These are phyloP conservation scores for Diplogasteroides magnus DNA, from an alignment of 1,140 invertebrate species.

Conservation along the genomic window DNA sequence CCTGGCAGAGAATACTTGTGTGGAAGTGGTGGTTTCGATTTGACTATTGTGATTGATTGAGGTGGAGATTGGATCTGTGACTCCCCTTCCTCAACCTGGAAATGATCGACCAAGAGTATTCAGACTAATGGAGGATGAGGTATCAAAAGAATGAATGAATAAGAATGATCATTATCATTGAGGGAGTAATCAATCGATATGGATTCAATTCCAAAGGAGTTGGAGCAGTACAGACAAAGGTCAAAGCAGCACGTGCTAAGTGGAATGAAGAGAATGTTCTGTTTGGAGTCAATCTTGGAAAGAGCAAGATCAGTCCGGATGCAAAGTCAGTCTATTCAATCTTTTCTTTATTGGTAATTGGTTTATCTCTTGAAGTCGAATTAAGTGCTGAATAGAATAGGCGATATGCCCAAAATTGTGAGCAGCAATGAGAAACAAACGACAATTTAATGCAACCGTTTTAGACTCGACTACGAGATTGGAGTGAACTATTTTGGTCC, in stretches of 20 bases:
- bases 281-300: constrained; percentile 56
- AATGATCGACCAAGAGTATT: constrained; percentile 88
- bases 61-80: constrained; percentile 84
- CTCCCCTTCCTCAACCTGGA: constrained; percentile 81
- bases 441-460: neutral
- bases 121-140: constrained; percentile 65
- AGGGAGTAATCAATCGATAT: constrained; percentile 83
- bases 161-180: no score
- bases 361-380: no score
- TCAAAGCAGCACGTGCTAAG: constrained; percentile 26
- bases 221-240: constrained; percentile 62
- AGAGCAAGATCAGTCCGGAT: constrained; percentile 78
- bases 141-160: constrained; percentile 15
- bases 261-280: constrained; percentile 10
- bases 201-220: constrained; percentile 96
- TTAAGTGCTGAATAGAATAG: no score
- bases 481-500: constrained; percentile 58
- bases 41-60: neutral
- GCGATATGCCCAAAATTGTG: no score
- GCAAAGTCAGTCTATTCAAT: constrained; percentile 51
- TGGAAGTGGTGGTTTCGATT: no score
- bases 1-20: no score
- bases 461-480: constrained; percentile 70
- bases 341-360: neutral
- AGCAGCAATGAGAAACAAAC: neutral